phyloP scores from a whole-genome alignment of 2,888 invertebrate species.

The Cheilosia impressa region DNA sequence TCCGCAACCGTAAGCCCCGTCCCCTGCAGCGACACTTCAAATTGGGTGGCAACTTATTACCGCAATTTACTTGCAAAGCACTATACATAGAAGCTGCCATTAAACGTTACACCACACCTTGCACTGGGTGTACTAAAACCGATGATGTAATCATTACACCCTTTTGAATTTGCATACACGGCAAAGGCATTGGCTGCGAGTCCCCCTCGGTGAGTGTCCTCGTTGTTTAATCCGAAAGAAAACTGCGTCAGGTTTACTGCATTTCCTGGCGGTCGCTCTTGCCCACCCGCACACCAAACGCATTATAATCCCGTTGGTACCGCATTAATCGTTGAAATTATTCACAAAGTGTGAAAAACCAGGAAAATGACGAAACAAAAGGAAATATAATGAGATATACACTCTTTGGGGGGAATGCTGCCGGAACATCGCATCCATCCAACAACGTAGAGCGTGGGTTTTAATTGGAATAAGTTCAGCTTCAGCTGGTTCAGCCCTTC shows the following conservation, averaged over 20 bases:
- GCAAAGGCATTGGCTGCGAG: slow-evolving; percentile 24
- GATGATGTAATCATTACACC: slow-evolving; percentile 71
- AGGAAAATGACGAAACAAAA: slow-evolving; percentile 4
- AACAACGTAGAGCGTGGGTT: slow-evolving; percentile 43
- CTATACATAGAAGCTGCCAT: slow-evolving; percentile 24
- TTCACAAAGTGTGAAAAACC: slow-evolving; percentile 68
- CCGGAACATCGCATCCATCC: slow-evolving; percentile 49
- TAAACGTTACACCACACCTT: slow-evolving; percentile 52
- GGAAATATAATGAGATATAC: slow-evolving; percentile 51
- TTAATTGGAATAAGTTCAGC: slow-evolving; percentile 69
- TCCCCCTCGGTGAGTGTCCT: slow-evolving; percentile 13
- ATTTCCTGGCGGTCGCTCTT: slow-evolving; percentile 39
- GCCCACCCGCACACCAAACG: slow-evolving; percentile 29
- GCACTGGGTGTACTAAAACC: slow-evolving; percentile 28
- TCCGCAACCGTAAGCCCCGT: not conserved
- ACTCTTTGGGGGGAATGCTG: slow-evolving; percentile 54
- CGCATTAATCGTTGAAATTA: slow-evolving; percentile 67
- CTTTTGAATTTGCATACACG: slow-evolving; percentile 61
- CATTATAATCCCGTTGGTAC: slow-evolving; percentile 45
- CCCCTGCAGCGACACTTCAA: not conserved
- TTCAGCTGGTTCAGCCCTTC: slow-evolving; percentile 27
- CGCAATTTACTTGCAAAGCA: slow-evolving; percentile 58
- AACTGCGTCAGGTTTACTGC: slow-evolving; percentile 63
- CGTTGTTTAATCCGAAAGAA: slow-evolving; percentile 45
- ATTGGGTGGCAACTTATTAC: slow-evolving; percentile 65